Base-by-base conservation (phyloP, 2,888 invertebrate genomes). In the Oxyscelio sp. region DNA sequence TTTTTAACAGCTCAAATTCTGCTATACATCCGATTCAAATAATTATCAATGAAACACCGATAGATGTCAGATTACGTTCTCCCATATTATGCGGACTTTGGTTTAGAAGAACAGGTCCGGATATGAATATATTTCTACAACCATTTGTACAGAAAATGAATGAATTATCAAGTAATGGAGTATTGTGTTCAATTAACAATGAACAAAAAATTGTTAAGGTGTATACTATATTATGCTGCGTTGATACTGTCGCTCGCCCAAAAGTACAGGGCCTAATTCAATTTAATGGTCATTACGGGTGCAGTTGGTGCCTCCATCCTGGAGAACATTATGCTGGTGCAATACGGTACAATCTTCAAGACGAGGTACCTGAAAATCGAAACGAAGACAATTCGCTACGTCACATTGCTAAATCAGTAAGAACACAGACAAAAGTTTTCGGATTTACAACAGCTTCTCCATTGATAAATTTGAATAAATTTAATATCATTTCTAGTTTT, bases 211-310 rank as follows among this genome's bases (percentile, higher is more conserved):
- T 54, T 11, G 31, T 83, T 31, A 68, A 63, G 38, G 22, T 68
- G 15, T 74, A 66, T 13, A 52, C 56, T 19, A 27, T 83, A 17
- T 34, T 68, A 21, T 63, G 77, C 34, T 77, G 80, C 45, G 74
- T 83, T 13, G 83, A 83, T 83, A 66, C 79, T 13, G 52, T 74
- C 22, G 83, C 83, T 19, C 66, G 80, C 2, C 34, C 56, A 22
- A 17, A 15, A 9, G 9, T 54, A 17, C 56, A 70, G 8, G 52
- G 52, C 21, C n/a, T 54, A 2, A 34, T 13, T 4, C 68, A 68
- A 40, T 54, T 68, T 38, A 56, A 68, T 68, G 68, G 54, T 15
- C 4, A 34, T 15, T 52, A 21, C 40, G 68, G 54, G 4, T 68
- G 68, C 31, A 68, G 15, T 15, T 68, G 68, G 68, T 68, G 68